Evolutionary conservation across 2,797 vertebrate genomes (phyloP).

Genomic region (Coregonus sp.): DNA sequence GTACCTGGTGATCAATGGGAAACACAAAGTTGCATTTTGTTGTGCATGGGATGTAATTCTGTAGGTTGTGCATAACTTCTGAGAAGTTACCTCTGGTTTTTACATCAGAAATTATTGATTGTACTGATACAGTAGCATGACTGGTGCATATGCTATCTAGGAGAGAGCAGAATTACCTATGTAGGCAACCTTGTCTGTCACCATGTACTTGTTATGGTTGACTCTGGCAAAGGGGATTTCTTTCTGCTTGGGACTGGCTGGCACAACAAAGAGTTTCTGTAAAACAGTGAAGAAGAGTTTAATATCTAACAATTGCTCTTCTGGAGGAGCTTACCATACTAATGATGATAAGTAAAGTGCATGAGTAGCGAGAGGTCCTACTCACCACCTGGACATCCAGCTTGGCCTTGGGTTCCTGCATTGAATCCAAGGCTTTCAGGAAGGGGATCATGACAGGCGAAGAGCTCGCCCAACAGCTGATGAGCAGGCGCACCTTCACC

Average conservation of each 20-base stretch:
- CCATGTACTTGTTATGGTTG: slow-evolving; percentile 97
- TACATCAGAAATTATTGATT: not conserved
- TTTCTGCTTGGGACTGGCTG: slow-evolving; percentile 74
- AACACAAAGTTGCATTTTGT: not conserved
- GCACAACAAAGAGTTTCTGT: slow-evolving; percentile 88
- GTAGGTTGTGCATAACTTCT: no score
- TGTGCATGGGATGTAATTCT: not conserved
- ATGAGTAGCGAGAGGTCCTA: not conserved
- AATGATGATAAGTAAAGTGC: not conserved
- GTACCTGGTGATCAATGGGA: slow-evolving; percentile 76
- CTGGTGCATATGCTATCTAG: not conserved
- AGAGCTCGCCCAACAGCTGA: slow-evolving; percentile 85
- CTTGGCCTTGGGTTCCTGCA: slow-evolving; percentile 70
- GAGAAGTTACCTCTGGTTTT: not conserved
- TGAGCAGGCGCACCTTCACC: slow-evolving; percentile 78
- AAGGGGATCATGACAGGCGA: slow-evolving; percentile 82
- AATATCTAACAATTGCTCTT: not conserved
- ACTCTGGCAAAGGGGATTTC: slow-evolving; percentile 87
- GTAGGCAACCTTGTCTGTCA: slow-evolving; percentile 87
- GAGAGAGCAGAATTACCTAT: slow-evolving; percentile 73
- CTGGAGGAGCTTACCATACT: not conserved
- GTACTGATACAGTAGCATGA: not conserved
- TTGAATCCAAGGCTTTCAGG: slow-evolving; percentile 83
- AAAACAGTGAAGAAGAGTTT: not conserved
- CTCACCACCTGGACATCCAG: slow-evolving; percentile 88